A percentile compares a stretch with the other conserved stretches of the same genome.
phyloP scores from a whole-genome alignment of 1,140 invertebrate species.

The Zaprionus gabonicus region DNA sequence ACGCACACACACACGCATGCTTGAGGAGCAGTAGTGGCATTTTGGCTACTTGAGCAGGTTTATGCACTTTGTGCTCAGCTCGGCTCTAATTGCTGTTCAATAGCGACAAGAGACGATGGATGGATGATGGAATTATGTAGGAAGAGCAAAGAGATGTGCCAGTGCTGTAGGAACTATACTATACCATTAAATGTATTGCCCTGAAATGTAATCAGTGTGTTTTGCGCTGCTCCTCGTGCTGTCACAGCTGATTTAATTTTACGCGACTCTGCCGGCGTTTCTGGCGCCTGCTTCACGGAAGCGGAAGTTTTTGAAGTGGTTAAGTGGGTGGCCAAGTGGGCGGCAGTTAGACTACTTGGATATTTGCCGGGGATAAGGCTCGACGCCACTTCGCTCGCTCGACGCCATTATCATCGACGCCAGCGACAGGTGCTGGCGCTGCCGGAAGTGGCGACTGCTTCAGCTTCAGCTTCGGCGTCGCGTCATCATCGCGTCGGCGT shows the following conservation, averaged over 20 bases:
- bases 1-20: neutral
- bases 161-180: neutral
- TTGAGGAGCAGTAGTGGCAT: conserved; percentile 1
- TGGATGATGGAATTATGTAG: neutral
- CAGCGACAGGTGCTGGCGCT: conserved; percentile 68
- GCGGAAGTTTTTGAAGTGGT: conserved; percentile 64
- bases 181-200: neutral
- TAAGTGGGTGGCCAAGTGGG: conserved; percentile 41
- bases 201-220: conserved; percentile 28
- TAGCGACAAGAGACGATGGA: conserved; percentile 36
- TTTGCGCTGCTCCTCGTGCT: conserved; percentile 17
- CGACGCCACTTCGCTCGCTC: conserved; percentile 1
- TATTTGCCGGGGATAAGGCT: conserved; percentile 10
- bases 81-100: conserved; percentile 75
- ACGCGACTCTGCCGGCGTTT: conserved; percentile 37
- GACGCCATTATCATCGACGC: conserved; percentile 33
- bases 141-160: neutral
- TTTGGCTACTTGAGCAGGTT: conserved; percentile 72
- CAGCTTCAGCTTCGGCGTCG: neutral
- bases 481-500: neutral
- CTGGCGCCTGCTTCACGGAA: conserved; percentile 51
- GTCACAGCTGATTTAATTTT: conserved; percentile 66
- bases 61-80: conserved; percentile 61
- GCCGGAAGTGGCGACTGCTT: conserved; percentile 71
- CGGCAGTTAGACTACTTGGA: neutral